Evolutionary conservation across 2,888 invertebrate species (phyloP).

Genomic region (Anthophora plumipes): DNA sequence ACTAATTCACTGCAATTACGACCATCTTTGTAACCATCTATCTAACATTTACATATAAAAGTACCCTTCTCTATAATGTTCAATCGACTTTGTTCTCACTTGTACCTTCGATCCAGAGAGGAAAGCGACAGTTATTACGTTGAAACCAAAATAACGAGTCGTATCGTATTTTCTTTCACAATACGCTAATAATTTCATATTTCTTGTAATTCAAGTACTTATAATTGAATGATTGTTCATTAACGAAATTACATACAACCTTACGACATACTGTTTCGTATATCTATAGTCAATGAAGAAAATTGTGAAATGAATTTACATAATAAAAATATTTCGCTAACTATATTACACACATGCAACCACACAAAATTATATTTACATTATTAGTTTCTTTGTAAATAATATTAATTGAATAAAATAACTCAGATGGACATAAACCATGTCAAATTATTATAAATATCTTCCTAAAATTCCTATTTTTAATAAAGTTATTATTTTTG

Average conservation of each 20-base stretch:
- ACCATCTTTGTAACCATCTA: slow-evolving; percentile 54
- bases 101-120: not conserved
- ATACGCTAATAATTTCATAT: slow-evolving; percentile 1
- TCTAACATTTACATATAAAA: slow-evolving; percentile 23
- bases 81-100: slow-evolving; percentile 12
- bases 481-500: no score
- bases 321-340: no score
- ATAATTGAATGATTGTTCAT: slow-evolving; percentile 6
- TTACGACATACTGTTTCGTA: not conserved
- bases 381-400: no score
- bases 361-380: no score
- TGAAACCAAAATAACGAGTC: not conserved
- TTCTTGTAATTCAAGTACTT: not conserved
- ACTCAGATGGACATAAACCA: no score
- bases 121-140: slow-evolving; percentile 13
- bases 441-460: no score
- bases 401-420: no score
- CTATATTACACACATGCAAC: no score
- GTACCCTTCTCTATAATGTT: not conserved
- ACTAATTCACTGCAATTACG: slow-evolving; percentile 67
- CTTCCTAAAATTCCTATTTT: no score
- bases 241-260: not conserved
- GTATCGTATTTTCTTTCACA: not conserved
- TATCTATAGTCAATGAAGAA: not conserved
- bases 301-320: no score